These are phyloP conservation scores for Ectemnius continuus DNA, from an alignment of 2,888 invertebrate species.

Conservation along the genomic window DNA sequence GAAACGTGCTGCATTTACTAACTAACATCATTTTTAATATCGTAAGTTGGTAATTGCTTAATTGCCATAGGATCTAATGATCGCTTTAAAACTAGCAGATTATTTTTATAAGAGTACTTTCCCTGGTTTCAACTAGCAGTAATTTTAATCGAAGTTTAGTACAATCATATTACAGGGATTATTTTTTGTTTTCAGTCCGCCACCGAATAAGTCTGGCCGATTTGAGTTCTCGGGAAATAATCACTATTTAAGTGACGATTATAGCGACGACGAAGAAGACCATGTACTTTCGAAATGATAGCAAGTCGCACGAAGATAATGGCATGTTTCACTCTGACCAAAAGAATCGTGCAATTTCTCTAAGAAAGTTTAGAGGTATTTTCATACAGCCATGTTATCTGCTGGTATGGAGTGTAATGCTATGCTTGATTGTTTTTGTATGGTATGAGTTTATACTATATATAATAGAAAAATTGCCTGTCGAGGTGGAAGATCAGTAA, in stretches of 20 bases:
- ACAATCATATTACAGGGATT: conserved; percentile 26
- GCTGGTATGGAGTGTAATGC: conserved; percentile 41
- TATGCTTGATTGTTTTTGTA: conserved; percentile 56
- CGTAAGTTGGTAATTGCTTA: too few species aligned
- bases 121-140: neutral
- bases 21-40: too few species aligned
- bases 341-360: conserved; percentile 53
- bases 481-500: conserved; percentile 39
- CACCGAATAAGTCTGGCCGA: conserved; percentile 78
- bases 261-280: conserved; percentile 76
- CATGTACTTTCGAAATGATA: conserved; percentile 71
- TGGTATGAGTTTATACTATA: conserved; percentile 48
- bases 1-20: too few species aligned
- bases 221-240: conserved; percentile 73
- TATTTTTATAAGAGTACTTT: neutral
- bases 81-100: too few species aligned
- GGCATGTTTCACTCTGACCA: conserved; percentile 52
- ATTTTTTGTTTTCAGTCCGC: conserved; percentile 74
- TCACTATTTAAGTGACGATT: conserved; percentile 75
- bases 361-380: conserved; percentile 52
- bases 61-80: too few species aligned
- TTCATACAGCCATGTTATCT: conserved; percentile 50
- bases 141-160: neutral
- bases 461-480: conserved; percentile 41
- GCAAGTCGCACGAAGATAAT: conserved; percentile 24